Percentiles rank a stretch among this genome's conserved stretches.
Conservation (phyloP, 1,140 invertebrate species). For the Heliconius congener region DNA sequence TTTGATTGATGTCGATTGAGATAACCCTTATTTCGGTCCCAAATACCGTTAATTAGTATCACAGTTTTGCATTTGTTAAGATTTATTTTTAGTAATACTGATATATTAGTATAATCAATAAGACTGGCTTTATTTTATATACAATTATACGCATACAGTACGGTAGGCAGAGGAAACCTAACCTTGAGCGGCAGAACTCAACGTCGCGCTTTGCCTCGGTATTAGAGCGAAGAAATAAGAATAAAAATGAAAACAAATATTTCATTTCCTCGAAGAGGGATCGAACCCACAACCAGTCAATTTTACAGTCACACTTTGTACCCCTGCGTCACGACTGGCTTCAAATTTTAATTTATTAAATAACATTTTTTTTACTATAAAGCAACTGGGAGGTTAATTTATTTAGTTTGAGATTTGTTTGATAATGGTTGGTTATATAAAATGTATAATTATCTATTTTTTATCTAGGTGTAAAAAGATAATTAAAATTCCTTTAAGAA, state of each 20-base stretch:
- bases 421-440: background rate
- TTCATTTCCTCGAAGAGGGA: too few species aligned
- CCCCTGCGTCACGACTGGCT: too few species aligned
- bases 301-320: too few species aligned
- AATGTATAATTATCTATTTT: background rate
- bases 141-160: too few species aligned
- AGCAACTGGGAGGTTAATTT: background rate
- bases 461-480: background rate
- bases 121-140: background rate
- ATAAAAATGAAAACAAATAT: too few species aligned
- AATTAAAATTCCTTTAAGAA: background rate
- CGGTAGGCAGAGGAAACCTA: too few species aligned
- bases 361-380: too few species aligned
- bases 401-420: background rate
- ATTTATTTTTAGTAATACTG: background rate
- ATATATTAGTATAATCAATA: background rate
- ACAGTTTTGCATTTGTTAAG: background rate
- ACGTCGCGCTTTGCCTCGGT: too few species aligned
- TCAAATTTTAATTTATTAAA: too few species aligned
- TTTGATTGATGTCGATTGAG: constrained; percentile 35
- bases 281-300: too few species aligned
- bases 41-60: constrained; percentile 4
- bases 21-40: constrained; percentile 22
- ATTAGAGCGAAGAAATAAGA: too few species aligned
- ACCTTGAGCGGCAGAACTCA: too few species aligned